Evolutionary conservation across 1,140 invertebrate species (phyloP).

Genomic region (Meteorus sp.): DNA sequence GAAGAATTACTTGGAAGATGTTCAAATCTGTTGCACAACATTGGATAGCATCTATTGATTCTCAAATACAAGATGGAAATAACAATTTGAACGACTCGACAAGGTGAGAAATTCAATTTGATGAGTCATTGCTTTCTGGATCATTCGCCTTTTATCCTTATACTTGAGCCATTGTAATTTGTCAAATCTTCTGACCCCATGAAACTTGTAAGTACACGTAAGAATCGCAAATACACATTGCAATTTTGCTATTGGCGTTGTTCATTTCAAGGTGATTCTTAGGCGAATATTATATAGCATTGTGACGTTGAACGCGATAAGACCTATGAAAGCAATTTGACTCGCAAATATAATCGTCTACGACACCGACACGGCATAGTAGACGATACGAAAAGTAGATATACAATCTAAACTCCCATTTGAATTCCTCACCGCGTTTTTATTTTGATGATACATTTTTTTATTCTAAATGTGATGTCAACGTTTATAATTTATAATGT

Average conservation of each 20-base stretch:
- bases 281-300: conserved; percentile 2
- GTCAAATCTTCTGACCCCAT: neutral
- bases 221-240: neutral
- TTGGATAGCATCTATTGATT: conserved; percentile 21
- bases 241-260: conserved; percentile 2
- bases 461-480: neutral
- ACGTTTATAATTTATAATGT: neutral
- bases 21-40: conserved; percentile 19
- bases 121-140: neutral
- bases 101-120: conserved; percentile 2
- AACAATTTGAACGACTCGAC: conserved; percentile 24
- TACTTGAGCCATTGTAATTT: neutral
- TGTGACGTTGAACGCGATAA: conserved; percentile 12
- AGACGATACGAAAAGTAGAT: neutral
- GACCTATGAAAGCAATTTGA: neutral
- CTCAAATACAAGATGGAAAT: conserved; percentile 22
- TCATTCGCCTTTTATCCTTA: neutral
- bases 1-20: conserved; percentile 11
- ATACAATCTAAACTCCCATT: neutral
- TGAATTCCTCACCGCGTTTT: neutral
- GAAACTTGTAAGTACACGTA: neutral
- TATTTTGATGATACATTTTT: neutral
- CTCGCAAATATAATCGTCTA: conserved; percentile 1
- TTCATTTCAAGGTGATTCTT: conserved; percentile 7
- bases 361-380: no score